Percentiles rank a stretch among this genome's conserved stretches.
Conservation (phyloP, 2,888 invertebrate species). For the Balanococcus diminutus region DNA sequence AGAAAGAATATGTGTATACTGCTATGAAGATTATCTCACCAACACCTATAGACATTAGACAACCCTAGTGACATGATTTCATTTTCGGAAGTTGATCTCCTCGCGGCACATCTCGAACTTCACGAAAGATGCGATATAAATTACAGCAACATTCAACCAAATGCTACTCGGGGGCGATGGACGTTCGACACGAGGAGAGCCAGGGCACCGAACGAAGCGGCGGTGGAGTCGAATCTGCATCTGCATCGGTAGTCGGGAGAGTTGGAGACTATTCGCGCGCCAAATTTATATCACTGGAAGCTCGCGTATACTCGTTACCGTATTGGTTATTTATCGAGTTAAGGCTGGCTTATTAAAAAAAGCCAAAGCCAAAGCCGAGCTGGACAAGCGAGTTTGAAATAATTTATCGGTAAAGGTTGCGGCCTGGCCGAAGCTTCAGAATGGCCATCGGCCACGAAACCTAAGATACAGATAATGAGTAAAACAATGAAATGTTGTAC, state of each 20-base stretch:
- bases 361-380: too few species aligned
- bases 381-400: slow-evolving; percentile 48
- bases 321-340: slow-evolving; percentile 14
- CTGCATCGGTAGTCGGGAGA: neutral
- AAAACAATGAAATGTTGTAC: slow-evolving; percentile 53
- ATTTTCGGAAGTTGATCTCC: slow-evolving; percentile 5
- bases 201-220: neutral
- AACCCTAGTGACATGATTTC: neutral
- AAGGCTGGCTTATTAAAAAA: slow-evolving; percentile 24
- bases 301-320: neutral
- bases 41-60: neutral
- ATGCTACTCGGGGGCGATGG: neutral
- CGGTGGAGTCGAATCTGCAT: neutral
- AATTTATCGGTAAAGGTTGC: slow-evolving; percentile 46
- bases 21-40: neutral
- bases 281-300: slow-evolving; percentile 15
- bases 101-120: neutral
- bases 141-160: neutral
- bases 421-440: slow-evolving; percentile 12
- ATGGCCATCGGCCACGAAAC: slow-evolving; percentile 51
- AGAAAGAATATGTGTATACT: too few species aligned
- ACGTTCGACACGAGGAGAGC: neutral
- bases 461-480: slow-evolving; percentile 54
- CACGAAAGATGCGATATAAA: neutral
- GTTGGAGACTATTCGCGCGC: neutral